A percentile compares a stretch with the other conserved stretches of the same genome.
Evolutionary conservation across 2,113 vertebrate species (phyloP).

Genomic region (Callorhinus ursinus): DNA sequence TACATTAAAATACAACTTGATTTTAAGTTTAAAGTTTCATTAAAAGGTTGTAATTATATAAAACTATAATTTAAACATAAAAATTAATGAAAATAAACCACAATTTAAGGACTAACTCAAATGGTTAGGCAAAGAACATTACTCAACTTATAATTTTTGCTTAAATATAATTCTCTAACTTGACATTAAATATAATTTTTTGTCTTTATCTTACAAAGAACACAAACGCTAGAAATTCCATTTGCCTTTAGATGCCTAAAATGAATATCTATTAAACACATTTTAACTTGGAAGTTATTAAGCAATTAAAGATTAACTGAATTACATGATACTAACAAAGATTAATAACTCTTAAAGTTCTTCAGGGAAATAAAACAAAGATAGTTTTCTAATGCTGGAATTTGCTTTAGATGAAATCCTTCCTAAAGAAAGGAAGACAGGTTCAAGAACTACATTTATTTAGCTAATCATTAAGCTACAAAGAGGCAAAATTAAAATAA

Average conservation of each 20-base stretch:
- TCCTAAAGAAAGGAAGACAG: background rate
- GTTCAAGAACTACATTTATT: background rate
- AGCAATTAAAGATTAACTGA: slow-evolving; percentile 51
- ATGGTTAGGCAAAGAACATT: slow-evolving; percentile 19
- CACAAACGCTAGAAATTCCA: slow-evolving; percentile 35
- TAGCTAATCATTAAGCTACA: slow-evolving; percentile 15
- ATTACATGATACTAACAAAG: slow-evolving; percentile 48
- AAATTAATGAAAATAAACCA: slow-evolving; percentile 39
- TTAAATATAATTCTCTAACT: slow-evolving; percentile 9
- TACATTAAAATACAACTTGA: background rate
- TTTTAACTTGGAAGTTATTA: slow-evolving; percentile 49
- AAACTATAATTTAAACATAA: slow-evolving; percentile 30
- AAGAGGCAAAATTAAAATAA: slow-evolving; percentile 32
- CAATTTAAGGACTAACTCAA: slow-evolving; percentile 38
- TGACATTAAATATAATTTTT: background rate
- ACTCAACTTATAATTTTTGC: slow-evolving; percentile 38
- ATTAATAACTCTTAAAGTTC: slow-evolving; percentile 56
- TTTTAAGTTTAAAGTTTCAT: slow-evolving; percentile 23
- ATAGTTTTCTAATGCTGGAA: background rate
- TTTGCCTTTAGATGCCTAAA: slow-evolving; percentile 32
- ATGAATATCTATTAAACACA: background rate
- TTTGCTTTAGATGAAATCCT: slow-evolving; percentile 31
- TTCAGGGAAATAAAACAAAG: slow-evolving; percentile 32
- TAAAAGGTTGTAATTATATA: background rate
- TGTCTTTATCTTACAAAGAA: slow-evolving; percentile 40